Conservation (phyloP, 2,888 invertebrate genomes). For the Polydesmus complanatus region DNA sequence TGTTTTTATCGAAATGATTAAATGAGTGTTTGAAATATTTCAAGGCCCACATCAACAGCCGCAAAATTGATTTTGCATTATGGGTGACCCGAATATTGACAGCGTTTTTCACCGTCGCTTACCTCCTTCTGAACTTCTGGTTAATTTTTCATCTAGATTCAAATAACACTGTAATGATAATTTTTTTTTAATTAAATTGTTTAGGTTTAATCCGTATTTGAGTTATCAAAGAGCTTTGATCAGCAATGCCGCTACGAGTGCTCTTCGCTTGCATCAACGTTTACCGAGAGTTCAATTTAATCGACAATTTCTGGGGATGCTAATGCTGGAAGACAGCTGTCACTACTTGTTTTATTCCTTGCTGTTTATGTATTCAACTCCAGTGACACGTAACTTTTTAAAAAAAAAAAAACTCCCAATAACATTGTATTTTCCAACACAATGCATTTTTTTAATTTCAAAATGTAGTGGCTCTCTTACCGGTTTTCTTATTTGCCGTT, state of each 20-base stretch:
- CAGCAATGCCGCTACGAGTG: conserved; percentile 87
- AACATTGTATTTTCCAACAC: not conserved
- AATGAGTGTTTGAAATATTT: not conserved
- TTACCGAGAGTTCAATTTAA: conserved; percentile 69
- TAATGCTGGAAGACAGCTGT: conserved; percentile 74
- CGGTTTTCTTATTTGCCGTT: conserved; percentile 78
- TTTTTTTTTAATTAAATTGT: not conserved
- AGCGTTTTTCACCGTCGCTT: conserved; percentile 66
- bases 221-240: conserved; percentile 83
- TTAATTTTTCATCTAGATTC: conserved; percentile 38
- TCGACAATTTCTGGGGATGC: conserved; percentile 61
- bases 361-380: conserved; percentile 80
- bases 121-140: conserved; percentile 78
- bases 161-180: conserved; percentile 7
- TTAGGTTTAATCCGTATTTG: conserved; percentile 45
- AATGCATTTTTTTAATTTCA: conserved; percentile 7
- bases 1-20: not conserved
- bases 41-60: conserved; percentile 41
- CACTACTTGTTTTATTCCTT: conserved; percentile 92
- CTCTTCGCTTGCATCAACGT: conserved; percentile 85
- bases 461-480: conserved; percentile 75
- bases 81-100: conserved; percentile 77
- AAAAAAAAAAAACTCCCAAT: too few relatives aligned
- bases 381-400: conserved; percentile 68
- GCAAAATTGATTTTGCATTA: conserved; percentile 73